Conservation (phyloP, 2,888 invertebrate genomes). For the Oscheius sp. region DNA sequence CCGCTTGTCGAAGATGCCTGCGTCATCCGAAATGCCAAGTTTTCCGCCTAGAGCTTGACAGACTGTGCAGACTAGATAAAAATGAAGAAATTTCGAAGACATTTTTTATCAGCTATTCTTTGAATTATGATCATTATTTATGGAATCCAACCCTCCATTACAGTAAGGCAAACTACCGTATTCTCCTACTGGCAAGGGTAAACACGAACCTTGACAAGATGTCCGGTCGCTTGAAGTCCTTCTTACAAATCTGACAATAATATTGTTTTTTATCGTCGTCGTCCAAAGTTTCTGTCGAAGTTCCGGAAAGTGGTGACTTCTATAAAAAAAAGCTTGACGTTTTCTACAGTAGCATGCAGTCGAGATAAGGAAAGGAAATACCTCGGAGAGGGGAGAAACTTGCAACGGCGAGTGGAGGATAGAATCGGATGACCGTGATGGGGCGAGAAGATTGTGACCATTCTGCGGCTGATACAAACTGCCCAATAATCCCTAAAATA, state of each 20-base stretch:
- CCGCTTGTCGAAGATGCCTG: too few relatives aligned
- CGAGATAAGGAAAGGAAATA: not conserved
- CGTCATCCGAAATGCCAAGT: too few relatives aligned
- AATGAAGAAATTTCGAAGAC: too few relatives aligned
- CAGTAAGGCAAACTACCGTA: too few relatives aligned
- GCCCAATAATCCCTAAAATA: constrained; percentile 20
- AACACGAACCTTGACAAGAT: constrained; percentile 61
- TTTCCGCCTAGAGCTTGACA: too few relatives aligned
- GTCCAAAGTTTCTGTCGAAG: constrained; percentile 36
- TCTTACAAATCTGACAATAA: constrained; percentile 63
- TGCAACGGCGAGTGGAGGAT: constrained; percentile 31
- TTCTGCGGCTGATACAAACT: constrained; percentile 1
- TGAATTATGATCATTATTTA: too few relatives aligned
- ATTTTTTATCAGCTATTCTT: too few relatives aligned
- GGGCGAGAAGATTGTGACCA: constrained; percentile 33
- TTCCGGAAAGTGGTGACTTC: constrained; percentile 28
- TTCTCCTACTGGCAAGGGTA: too few relatives aligned
- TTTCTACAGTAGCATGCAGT: not conserved
- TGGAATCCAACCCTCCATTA: too few relatives aligned
- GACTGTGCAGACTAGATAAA: too few relatives aligned
- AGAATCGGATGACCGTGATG: constrained; percentile 31
- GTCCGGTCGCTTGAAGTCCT: constrained; percentile 70
- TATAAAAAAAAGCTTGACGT: constrained; percentile 9
- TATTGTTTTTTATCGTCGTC: constrained; percentile 48
- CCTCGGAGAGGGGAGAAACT: constrained; percentile 28